A percentile compares a stretch with the other conserved stretches of the same genome.
These are phyloP conservation scores for Arrhamphus sclerolepis DNA, from an alignment of 2,797 vertebrate genomes.

Conservation along the genomic window DNA sequence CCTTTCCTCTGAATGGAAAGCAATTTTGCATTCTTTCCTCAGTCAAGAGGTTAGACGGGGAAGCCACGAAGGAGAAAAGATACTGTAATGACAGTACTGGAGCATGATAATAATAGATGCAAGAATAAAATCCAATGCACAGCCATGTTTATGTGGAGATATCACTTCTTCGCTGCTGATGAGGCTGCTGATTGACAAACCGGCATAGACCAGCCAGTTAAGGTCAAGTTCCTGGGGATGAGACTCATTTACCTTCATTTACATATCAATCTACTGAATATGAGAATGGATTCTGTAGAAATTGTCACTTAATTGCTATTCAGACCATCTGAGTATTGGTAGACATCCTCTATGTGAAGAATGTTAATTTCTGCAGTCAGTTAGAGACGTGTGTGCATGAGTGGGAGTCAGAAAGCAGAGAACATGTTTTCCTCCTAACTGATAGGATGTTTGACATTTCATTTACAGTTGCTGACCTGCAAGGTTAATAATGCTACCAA, in stretches of 20 bases:
- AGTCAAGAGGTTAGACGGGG: conserved; percentile 31
- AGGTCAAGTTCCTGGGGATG: conserved; percentile 58
- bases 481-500: conserved; percentile 74
- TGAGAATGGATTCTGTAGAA: conserved; percentile 45
- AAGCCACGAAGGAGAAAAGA: conserved; percentile 44
- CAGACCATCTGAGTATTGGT: conserved; percentile 40
- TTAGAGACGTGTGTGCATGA: conserved; percentile 25
- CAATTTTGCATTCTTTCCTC: conserved; percentile 62
- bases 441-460: conserved; percentile 78
- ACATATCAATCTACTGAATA: conserved; percentile 63
- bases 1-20: conserved; percentile 48
- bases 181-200: conserved; percentile 63
- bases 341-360: conserved; percentile 41
- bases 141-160: conserved; percentile 35
- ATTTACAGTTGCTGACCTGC: conserved; percentile 69
- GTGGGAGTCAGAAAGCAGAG: conserved; percentile 20
- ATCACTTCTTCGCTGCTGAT: conserved; percentile 35
- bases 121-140: conserved; percentile 55
- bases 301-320: conserved; percentile 63
- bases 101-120: conserved; percentile 64
- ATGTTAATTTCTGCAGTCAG: conserved; percentile 55
- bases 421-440: conserved; percentile 57
- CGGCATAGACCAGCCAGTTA: conserved; percentile 19
- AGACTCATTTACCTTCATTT: conserved; percentile 68
- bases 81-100: conserved; percentile 58